Conservation (phyloP, 2,797 vertebrate genomes). For the Tympanoctomys barrerae region DNA sequence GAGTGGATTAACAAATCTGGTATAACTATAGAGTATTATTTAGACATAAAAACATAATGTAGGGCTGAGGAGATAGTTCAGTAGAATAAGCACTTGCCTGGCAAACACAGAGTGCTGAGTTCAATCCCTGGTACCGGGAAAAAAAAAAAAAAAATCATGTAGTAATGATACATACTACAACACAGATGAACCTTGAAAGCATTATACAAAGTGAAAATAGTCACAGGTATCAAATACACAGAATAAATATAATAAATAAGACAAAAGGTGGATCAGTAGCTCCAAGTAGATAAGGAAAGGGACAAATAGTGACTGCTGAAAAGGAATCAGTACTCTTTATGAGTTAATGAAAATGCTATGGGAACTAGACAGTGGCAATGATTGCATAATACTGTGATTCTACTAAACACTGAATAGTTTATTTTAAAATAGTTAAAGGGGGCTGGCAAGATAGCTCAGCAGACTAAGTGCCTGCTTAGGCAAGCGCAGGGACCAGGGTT, state of each 20-base stretch:
- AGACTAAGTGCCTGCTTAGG: too few species aligned
- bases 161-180: neutral
- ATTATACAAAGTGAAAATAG: conserved; percentile 10
- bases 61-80: too few species aligned
- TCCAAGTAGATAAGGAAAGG: neutral
- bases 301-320: neutral
- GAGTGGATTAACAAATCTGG: neutral
- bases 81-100: too few species aligned
- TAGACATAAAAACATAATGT: conserved; percentile 10
- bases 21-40: neutral
- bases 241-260: neutral
- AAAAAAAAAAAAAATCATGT: too few species aligned
- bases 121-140: too few species aligned
- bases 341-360: neutral
- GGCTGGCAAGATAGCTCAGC: too few species aligned
- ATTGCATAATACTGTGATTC: neutral
- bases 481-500: too few species aligned
- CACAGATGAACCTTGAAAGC: neutral
- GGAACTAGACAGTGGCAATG: neutral
- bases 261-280: neutral
- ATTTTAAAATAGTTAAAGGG: conserved; percentile 41
- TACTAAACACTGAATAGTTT: conserved; percentile 14
- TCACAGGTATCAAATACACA: neutral
- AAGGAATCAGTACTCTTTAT: neutral
- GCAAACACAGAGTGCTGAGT: too few species aligned